Evolutionary conservation across 1,140 invertebrate species (phyloP).

Genomic region (Aphis gossypii): DNA sequence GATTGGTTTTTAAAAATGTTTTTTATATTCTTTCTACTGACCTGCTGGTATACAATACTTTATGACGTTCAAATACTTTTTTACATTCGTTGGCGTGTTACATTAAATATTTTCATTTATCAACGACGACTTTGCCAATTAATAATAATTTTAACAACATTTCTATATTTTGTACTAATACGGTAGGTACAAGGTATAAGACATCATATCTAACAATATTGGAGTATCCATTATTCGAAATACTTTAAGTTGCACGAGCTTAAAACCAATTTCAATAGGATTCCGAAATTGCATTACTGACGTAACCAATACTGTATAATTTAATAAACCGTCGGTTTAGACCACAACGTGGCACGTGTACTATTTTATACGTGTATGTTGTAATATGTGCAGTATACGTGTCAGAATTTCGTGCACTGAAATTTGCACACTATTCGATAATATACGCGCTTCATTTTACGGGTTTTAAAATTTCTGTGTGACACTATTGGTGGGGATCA

Average conservation of each 20-base stretch:
- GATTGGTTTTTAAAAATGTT: background rate
- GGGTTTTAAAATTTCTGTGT: background rate
- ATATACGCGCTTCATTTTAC: background rate
- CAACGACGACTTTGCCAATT: too few relatives aligned
- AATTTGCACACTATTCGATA: background rate
- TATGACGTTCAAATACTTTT: too few relatives aligned
- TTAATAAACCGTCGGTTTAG: background rate
- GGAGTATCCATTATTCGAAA: too few relatives aligned
- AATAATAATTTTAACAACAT: too few relatives aligned
- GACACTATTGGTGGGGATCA: background rate
- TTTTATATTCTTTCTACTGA: background rate
- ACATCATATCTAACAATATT: too few relatives aligned
- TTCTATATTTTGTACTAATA: too few relatives aligned
- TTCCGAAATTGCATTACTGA: background rate
- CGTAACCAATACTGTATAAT: background rate
- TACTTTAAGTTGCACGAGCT: background rate
- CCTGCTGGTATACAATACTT: too few relatives aligned
- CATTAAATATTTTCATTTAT: too few relatives aligned
- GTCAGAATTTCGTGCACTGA: background rate
- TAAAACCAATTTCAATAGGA: slow-evolving; percentile 3
- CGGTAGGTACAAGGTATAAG: too few relatives aligned
- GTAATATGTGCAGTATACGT: background rate
- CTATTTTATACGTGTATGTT: background rate
- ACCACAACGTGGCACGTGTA: background rate
- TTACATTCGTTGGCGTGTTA: too few relatives aligned